phyloP scores from a whole-genome alignment of 2,113 vertebrate genomes.

The Cygnus buccinator region DNA sequence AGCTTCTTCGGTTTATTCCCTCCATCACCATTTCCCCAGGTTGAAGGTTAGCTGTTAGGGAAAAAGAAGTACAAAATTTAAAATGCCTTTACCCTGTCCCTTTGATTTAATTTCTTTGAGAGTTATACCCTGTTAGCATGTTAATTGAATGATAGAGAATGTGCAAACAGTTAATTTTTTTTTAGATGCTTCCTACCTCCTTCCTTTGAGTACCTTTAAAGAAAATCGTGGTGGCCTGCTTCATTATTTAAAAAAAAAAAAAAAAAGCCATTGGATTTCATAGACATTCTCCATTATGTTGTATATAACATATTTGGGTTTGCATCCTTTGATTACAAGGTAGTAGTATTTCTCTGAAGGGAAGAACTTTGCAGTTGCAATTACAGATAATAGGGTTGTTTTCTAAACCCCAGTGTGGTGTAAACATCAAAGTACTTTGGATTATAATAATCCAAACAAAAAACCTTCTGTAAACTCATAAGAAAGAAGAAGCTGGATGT shows the following conservation, averaged over 20 bases:
- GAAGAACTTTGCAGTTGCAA: conserved; percentile 33
- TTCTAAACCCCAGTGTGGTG: conserved; percentile 48
- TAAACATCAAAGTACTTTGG: conserved; percentile 53
- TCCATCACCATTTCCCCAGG: not conserved
- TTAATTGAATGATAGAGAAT: not conserved
- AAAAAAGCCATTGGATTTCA: not conserved
- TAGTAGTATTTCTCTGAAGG: conserved; percentile 28
- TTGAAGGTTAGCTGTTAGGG: not conserved
- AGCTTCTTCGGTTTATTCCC: not conserved
- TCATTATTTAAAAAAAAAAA: not conserved
- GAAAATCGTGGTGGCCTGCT: not conserved
- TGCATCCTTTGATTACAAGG: conserved; percentile 49
- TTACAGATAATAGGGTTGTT: conserved; percentile 58
- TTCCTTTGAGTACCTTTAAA: conserved; percentile 22
- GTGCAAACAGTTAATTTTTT: not conserved
- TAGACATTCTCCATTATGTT: not conserved
- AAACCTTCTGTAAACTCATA: conserved; percentile 44
- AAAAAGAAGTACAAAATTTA: not conserved
- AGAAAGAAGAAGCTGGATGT: conserved; percentile 13
- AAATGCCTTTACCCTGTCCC: not conserved
- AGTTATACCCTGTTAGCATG: not conserved
- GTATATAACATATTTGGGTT: conserved; percentile 12
- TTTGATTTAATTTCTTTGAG: not conserved
- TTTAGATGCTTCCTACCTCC: not conserved
- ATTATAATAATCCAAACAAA: conserved; percentile 70